These are phyloP conservation scores for Asbolus verrucosus DNA, from an alignment of 1,140 invertebrate species.

Conservation along the genomic window DNA sequence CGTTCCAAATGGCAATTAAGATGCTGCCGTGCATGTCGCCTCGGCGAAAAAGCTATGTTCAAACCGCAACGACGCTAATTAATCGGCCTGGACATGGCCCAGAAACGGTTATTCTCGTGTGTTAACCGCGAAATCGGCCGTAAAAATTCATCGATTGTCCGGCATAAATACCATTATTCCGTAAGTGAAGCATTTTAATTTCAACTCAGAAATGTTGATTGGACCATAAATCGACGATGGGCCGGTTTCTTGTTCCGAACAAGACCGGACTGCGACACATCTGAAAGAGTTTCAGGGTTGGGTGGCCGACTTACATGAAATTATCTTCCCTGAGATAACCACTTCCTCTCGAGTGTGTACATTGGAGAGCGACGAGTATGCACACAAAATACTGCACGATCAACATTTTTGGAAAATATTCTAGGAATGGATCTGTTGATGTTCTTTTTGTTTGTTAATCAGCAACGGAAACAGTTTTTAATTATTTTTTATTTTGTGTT, in stretches of 20 bases:
- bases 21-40: conserved; percentile 38
- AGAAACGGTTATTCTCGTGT: background rate
- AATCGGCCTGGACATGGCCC: background rate
- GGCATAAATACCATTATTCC: conserved; percentile 39
- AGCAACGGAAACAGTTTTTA: too few relatives aligned
- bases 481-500: too few relatives aligned
- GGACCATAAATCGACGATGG: conserved; percentile 27
- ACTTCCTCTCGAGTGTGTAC: too few relatives aligned
- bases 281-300: too few relatives aligned
- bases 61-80: conserved; percentile 26
- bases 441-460: too few relatives aligned
- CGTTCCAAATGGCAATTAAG: conserved; percentile 47
- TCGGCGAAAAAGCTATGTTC: background rate
- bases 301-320: too few relatives aligned
- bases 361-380: too few relatives aligned
- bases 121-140: conserved; percentile 9
- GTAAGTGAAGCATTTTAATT: conserved; percentile 47
- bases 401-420: too few relatives aligned
- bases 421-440: too few relatives aligned
- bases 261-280: background rate
- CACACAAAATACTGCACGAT: too few relatives aligned
- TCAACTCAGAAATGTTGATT: conserved; percentile 43
- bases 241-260: background rate
- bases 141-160: conserved; percentile 45
- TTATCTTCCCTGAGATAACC: too few relatives aligned